A percentile compares a stretch with the other conserved stretches of the same genome.
These are phyloP conservation scores for Craterocephalus amniculus DNA, from an alignment of 2,797 vertebrate species.

Conservation along the genomic window DNA sequence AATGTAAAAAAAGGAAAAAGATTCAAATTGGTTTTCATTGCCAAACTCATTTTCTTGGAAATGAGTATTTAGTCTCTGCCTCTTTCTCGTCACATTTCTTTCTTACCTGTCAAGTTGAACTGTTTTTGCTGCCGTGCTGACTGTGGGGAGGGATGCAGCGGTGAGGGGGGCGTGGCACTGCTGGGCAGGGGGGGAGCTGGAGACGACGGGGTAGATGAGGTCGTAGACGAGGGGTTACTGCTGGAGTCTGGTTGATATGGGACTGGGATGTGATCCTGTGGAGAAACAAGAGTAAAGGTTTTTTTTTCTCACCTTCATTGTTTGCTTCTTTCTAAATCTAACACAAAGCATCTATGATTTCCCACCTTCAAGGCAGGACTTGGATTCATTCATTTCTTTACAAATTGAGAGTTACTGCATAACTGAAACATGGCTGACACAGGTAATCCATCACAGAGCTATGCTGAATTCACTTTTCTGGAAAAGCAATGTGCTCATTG, in stretches of 20 bases:
- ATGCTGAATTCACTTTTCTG: constrained; percentile 30
- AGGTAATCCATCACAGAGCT: constrained; percentile 56
- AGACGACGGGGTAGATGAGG: constrained; percentile 96
- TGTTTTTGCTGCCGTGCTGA: constrained; percentile 94
- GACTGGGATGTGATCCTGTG: constrained; percentile 94
- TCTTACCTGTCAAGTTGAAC: constrained; percentile 94
- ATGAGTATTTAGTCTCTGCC: neutral
- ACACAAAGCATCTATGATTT: constrained; percentile 41
- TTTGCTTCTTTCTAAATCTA: constrained; percentile 21
- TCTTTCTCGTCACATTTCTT: neutral
- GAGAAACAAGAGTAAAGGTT: constrained; percentile 29
- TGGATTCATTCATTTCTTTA: constrained; percentile 48
- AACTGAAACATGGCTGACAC: constrained; percentile 41
- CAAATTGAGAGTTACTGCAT: constrained; percentile 37
- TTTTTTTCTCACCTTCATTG: constrained; percentile 10
- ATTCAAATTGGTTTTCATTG: neutral
- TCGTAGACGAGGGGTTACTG: constrained; percentile 98
- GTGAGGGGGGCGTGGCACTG: constrained; percentile 94
- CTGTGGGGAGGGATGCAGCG: constrained; percentile 94
- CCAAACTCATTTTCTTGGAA: neutral
- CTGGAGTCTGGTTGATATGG: constrained; percentile 99
- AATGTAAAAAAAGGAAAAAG: too few relatives aligned
- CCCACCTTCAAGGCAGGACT: constrained; percentile 48
- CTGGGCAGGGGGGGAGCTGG: constrained; percentile 95
- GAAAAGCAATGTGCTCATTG: constrained; percentile 5